Percentiles rank a stretch among this genome's conserved stretches.
Conservation (phyloP, 2,797 vertebrate genomes). For the Xiphorhynchus erythropygius region DNA sequence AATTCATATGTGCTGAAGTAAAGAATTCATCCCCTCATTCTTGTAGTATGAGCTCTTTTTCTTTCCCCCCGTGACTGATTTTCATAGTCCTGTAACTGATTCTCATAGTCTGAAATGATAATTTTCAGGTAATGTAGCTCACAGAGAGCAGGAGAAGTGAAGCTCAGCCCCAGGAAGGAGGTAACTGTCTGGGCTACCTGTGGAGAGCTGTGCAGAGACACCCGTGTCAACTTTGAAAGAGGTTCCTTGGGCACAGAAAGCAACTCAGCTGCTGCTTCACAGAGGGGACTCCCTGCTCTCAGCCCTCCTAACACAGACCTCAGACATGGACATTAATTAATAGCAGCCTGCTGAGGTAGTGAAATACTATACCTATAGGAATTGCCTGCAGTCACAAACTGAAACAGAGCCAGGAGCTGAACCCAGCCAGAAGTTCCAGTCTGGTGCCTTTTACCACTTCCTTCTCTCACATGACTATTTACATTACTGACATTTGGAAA, state of each 20-base stretch:
- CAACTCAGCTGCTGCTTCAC: neutral
- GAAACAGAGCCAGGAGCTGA: conserved; percentile 3
- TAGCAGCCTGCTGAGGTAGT: neutral
- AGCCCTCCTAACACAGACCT: neutral
- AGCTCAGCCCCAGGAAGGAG: conserved; percentile 16
- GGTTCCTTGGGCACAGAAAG: neutral
- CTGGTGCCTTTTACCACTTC: conserved; percentile 48
- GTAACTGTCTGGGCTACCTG: neutral
- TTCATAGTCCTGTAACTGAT: conserved; percentile 36
- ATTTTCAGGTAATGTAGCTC: conserved; percentile 37
- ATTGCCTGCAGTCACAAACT: neutral
- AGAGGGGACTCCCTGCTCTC: neutral
- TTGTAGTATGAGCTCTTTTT: conserved; percentile 47
- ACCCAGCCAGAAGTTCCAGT: conserved; percentile 28
- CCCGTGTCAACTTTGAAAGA: accelerated
- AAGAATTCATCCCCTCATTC: conserved; percentile 35
- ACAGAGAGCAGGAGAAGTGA: neutral
- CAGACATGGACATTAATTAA: neutral
- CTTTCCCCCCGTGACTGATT: conserved; percentile 2
- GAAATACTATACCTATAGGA: neutral
- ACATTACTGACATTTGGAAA: neutral
- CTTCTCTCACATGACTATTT: conserved; percentile 39
- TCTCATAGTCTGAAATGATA: conserved; percentile 21
- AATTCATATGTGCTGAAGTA: conserved; percentile 59
- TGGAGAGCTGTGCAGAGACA: neutral